Percentiles rank a stretch among this genome's conserved stretches.
Evolutionary conservation across 92 coral and sea anemone genomes (phyloP).

Genomic region (Scolanthus callimorphus): DNA sequence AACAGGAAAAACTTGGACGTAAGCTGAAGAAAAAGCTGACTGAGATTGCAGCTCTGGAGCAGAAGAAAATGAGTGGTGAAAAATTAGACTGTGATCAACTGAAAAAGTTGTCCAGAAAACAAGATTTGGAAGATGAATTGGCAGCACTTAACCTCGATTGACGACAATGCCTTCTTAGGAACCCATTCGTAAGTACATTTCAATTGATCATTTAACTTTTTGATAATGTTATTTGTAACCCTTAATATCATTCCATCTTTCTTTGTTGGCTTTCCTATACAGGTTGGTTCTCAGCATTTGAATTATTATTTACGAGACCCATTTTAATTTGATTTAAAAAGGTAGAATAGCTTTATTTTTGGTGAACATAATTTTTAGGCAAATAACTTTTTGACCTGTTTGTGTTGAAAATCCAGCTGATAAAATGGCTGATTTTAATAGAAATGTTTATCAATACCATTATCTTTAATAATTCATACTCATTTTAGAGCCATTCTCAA

Average conservation of each 20-base stretch:
- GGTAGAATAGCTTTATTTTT: no score
- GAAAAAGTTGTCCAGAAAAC: slow-evolving; percentile 76
- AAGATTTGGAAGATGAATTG: slow-evolving; percentile 73
- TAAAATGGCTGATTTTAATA: no score
- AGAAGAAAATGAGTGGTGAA: slow-evolving; percentile 49
- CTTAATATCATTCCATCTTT: not conserved
- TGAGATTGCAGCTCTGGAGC: slow-evolving; percentile 62
- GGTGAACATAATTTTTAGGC: no score
- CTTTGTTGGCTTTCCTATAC: slow-evolving; percentile 5
- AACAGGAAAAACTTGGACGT: slow-evolving; percentile 70
- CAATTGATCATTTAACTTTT: not conserved
- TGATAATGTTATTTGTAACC: not conserved
- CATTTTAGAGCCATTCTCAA: no score
- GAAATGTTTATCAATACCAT: no score
- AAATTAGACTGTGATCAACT: slow-evolving; percentile 84
- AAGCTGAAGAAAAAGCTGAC: slow-evolving; percentile 78
- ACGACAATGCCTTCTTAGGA: slow-evolving; percentile 13
- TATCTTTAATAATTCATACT: no score
- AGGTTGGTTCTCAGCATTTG: no score
- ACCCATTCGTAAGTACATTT: slow-evolving; percentile 12
- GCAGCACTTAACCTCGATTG: slow-evolving; percentile 45
- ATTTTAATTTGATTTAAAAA: no score
- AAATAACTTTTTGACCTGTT: no score
- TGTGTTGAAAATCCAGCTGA: no score
- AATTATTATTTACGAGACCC: no score